Conservation (phyloP, 2,113 vertebrate genomes). For the Copsychus sechellarum region DNA sequence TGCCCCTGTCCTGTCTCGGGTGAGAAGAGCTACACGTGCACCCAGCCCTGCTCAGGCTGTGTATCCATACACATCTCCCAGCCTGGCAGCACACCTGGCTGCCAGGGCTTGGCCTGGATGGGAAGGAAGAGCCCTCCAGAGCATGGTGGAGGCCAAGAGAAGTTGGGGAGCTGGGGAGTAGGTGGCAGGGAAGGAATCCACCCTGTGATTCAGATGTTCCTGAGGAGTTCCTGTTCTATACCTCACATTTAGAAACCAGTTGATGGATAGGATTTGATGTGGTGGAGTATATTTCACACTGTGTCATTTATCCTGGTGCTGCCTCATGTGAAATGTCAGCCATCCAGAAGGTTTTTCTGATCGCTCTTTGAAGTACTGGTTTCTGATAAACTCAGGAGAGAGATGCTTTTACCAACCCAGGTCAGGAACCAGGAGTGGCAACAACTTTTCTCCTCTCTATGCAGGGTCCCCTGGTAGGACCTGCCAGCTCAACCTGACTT, state of each 20-base stretch:
- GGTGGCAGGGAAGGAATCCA: background rate
- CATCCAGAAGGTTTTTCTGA: slow-evolving; percentile 17
- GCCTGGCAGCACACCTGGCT: background rate
- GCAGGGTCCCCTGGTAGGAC: background rate
- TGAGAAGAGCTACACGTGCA: background rate
- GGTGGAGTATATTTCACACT: slow-evolving; percentile 55
- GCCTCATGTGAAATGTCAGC: slow-evolving; percentile 56
- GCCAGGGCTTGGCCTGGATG: fast-evolving
- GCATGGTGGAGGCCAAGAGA: background rate
- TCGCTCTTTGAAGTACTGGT: slow-evolving; percentile 43
- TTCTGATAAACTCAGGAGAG: slow-evolving; percentile 41
- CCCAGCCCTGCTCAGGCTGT: background rate
- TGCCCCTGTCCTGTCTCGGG: background rate
- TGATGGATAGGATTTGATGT: slow-evolving; percentile 59
- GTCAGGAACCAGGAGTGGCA: background rate
- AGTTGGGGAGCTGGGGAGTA: background rate
- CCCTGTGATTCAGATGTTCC: slow-evolving; percentile 5
- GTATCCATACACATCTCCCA: fast-evolving
- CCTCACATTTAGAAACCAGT: slow-evolving; percentile 43
- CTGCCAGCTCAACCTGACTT: background rate
- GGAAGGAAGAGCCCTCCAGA: background rate
- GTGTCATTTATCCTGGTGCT: slow-evolving; percentile 61
- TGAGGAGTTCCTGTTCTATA: background rate
- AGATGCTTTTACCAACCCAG: background rate
- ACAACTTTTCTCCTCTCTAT: background rate